Conservation (phyloP, 2,113 vertebrate genomes). For the Burhinus bistriatus region DNA sequence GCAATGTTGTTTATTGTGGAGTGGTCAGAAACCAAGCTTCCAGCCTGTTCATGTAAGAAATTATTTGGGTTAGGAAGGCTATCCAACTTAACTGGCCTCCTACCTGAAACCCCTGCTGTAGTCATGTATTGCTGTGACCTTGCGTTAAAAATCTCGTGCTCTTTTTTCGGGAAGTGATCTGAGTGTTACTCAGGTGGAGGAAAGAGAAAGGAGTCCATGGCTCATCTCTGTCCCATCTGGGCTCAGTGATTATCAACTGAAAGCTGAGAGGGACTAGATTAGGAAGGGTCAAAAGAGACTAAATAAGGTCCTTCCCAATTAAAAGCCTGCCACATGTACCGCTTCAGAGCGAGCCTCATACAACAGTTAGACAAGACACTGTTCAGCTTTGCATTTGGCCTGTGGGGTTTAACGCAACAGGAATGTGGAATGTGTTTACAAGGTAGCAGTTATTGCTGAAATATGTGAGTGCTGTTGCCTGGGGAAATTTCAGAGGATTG, state of each 20-base stretch:
- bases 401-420: conserved; percentile 6
- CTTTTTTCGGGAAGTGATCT: not conserved
- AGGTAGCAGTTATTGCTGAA: conserved; percentile 42
- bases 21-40: not conserved
- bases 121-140: not conserved
- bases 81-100: not conserved
- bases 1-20: not conserved
- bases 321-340: not conserved
- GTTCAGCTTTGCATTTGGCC: conserved; percentile 42
- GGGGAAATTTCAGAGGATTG: conserved; percentile 28
- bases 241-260: not conserved
- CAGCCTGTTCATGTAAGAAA: not conserved
- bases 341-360: not conserved
- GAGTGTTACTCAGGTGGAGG: not conserved
- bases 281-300: not conserved
- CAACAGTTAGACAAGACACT: not conserved
- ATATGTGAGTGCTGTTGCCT: conserved; percentile 22
- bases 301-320: not conserved
- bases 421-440: conserved; percentile 65
- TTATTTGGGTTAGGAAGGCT: not conserved
- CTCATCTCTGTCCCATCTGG: not conserved
- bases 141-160: not conserved
- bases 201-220: not conserved
- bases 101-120: not conserved
- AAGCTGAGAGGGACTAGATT: not conserved